These are phyloP conservation scores for Hirtodrosophila duncani DNA, from an alignment of 2,888 invertebrate genomes.

Conservation along the genomic window DNA sequence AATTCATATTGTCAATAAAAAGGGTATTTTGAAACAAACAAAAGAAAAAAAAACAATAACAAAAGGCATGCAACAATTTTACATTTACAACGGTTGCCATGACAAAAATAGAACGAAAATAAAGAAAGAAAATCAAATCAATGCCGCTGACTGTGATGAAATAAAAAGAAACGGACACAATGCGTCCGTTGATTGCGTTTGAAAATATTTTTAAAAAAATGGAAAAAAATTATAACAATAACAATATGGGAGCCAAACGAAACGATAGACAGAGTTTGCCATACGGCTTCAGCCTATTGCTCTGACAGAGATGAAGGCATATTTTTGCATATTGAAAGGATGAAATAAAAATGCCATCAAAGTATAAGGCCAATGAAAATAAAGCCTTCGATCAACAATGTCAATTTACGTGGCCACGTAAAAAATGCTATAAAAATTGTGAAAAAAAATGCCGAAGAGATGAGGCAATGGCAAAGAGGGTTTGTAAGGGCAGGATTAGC, in stretches of 20 bases:
- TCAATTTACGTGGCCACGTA: no score
- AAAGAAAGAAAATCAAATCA: constrained; percentile 36
- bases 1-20: background rate
- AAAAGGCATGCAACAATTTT: constrained; percentile 32
- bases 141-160: constrained; percentile 30
- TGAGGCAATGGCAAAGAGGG: no score
- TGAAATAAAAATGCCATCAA: constrained; percentile 10
- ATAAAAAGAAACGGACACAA: constrained; percentile 19
- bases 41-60: constrained; percentile 27
- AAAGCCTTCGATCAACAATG: no score
- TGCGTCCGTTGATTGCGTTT: constrained; percentile 50
- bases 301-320: no score
- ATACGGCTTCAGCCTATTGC: no score
- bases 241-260: constrained; percentile 8
- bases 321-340: no score
- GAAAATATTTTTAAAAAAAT: constrained; percentile 18
- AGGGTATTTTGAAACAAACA: no score
- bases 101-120: constrained; percentile 23
- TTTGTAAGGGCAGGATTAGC: no score
- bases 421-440: no score
- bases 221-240: constrained; percentile 7
- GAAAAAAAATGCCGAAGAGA: no score
- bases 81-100: constrained; percentile 27
- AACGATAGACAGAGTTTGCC: background rate
- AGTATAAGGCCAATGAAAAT: constrained; percentile 1